Conservation (phyloP, 2,888 invertebrate species). For the Hartigia nigra region DNA sequence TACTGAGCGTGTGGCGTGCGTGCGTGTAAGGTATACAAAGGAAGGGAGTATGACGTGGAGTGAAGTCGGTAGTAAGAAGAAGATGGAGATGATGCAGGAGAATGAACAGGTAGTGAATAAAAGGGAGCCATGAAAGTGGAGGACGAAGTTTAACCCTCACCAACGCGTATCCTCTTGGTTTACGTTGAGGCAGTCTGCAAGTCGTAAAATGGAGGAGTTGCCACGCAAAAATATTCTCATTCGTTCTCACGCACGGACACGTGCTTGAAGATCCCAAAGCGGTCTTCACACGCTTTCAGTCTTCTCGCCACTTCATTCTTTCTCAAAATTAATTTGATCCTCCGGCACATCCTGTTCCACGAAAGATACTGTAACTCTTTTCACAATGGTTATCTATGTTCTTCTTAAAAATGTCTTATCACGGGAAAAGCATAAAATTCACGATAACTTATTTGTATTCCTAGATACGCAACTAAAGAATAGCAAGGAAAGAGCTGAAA, state of each 20-base stretch:
- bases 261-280: not conserved
- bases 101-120: not conserved
- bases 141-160: not conserved
- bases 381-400: not conserved
- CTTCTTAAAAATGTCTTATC: not conserved
- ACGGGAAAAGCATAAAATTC: not conserved
- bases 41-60: not conserved
- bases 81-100: not conserved
- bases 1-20: not conserved
- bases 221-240: slow-evolving; percentile 6
- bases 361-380: not conserved
- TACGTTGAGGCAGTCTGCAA: slow-evolving; percentile 3
- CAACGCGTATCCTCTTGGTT: not conserved
- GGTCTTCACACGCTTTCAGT: not conserved
- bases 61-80: not conserved
- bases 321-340: not conserved
- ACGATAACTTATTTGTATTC: not conserved
- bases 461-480: not conserved
- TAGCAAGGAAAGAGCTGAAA: slow-evolving; percentile 2
- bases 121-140: not conserved
- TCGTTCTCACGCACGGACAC: not conserved
- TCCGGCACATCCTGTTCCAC: not conserved
- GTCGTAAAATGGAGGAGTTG: slow-evolving; percentile 4
- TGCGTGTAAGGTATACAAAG: not conserved
- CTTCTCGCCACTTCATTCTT: not conserved